A percentile compares a stretch with the other conserved stretches of the same genome.
Evolutionary conservation across 2,797 vertebrate genomes (phyloP).

Genomic region (Carapus acus): DNA sequence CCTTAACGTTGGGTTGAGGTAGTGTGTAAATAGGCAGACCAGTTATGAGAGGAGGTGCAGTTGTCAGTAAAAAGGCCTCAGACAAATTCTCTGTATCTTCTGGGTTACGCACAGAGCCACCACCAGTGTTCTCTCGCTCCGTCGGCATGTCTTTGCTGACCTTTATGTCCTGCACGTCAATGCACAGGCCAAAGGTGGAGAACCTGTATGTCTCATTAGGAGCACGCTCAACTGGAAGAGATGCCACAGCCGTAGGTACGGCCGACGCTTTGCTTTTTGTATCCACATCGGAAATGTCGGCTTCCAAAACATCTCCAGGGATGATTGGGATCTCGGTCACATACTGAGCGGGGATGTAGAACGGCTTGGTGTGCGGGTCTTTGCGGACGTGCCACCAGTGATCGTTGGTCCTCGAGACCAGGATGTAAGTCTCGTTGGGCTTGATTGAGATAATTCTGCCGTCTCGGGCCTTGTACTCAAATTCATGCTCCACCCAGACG

Average conservation of each 20-base stretch:
- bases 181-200: conserved; percentile 59
- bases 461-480: conserved; percentile 81
- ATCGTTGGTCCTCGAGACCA: conserved; percentile 86
- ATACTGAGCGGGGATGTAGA: conserved; percentile 89
- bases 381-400: conserved; percentile 93
- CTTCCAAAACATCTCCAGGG: not conserved
- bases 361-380: conserved; percentile 77
- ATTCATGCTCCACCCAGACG: conserved; percentile 80
- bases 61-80: not conserved
- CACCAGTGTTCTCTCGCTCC: not conserved
- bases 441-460: conserved; percentile 83
- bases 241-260: not conserved
- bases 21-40: conserved; percentile 2
- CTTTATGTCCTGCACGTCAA: conserved; percentile 19
- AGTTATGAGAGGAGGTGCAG: not conserved
- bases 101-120: not conserved
- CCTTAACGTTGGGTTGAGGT: conserved; percentile 24
- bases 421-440: conserved; percentile 82
- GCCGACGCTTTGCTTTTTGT: not conserved
- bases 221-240: not conserved
- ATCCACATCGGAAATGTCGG: conserved; percentile 1
- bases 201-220: conserved; percentile 33
- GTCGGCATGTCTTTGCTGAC: conserved; percentile 1
- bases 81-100: conserved; percentile 6
- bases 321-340: conserved; percentile 73